A percentile compares a stretch with the other conserved stretches of the same genome.
These are phyloP conservation scores for Pangasius larnaudii DNA, from an alignment of 2,797 vertebrate genomes.

Conservation along the genomic window DNA sequence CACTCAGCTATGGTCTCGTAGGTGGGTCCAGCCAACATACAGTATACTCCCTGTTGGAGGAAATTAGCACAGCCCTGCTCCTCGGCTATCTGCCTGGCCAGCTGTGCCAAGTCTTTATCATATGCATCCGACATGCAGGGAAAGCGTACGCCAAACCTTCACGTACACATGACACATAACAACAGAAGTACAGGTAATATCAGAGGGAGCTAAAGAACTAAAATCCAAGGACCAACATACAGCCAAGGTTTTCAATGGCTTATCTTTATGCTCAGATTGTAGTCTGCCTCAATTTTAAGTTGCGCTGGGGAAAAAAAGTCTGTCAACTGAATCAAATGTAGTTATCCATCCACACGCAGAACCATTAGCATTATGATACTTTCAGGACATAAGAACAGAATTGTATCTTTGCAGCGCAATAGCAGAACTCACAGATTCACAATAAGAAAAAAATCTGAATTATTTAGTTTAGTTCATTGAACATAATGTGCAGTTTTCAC, in stretches of 20 bases:
- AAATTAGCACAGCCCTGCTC: conserved; percentile 71
- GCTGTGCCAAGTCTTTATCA: conserved; percentile 67
- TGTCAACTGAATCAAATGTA: not conserved
- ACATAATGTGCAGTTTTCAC: not conserved
- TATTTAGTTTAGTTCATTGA: conserved; percentile 1
- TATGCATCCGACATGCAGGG: conserved; percentile 87
- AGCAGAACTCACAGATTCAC: not conserved
- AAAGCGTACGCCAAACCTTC: conserved; percentile 84
- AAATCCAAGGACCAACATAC: not conserved
- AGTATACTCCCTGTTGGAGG: conserved; percentile 81
- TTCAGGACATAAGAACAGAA: not conserved
- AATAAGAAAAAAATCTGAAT: not conserved
- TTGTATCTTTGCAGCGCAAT: not conserved
- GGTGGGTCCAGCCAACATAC: conserved; percentile 79
- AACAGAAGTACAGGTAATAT: not conserved
- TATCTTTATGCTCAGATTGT: not conserved
- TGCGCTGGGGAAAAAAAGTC: not conserved
- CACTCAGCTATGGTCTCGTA: conserved; percentile 84
- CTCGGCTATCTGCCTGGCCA: conserved; percentile 68
- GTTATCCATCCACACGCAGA: not conserved
- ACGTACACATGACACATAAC: conserved; percentile 26
- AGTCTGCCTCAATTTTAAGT: not conserved
- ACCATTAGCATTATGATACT: not conserved
- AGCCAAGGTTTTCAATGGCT: not conserved
- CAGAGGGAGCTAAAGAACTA: not conserved